Evolutionary conservation across 2,797 vertebrate species (phyloP).

Genomic region (Spinus olivaceus): DNA sequence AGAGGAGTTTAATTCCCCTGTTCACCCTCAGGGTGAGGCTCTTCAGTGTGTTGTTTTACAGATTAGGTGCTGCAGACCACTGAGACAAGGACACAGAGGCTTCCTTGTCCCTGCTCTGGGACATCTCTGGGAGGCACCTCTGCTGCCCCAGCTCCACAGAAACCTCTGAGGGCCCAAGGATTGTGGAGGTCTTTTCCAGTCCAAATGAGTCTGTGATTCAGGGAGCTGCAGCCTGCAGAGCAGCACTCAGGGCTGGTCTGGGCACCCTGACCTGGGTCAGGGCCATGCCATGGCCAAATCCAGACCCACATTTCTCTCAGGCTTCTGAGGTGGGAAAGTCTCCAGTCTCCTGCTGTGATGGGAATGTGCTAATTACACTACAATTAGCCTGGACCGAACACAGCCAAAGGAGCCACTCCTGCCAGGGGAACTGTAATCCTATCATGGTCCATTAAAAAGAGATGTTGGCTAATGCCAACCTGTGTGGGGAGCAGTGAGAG

Average conservation of each 20-base stretch:
- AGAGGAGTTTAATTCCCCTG: neutral
- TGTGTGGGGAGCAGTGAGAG: rapidly evolving
- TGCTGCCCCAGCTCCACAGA: neutral
- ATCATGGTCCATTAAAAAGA: rapidly evolving
- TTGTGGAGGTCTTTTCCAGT: neutral
- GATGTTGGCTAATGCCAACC: rapidly evolving
- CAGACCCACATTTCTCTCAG: neutral
- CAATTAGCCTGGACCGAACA: neutral
- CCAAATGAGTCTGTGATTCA: neutral
- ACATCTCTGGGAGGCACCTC: neutral
- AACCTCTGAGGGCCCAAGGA: neutral
- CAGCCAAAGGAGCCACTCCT: neutral
- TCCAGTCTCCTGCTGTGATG: neutral
- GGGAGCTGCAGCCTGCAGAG: neutral
- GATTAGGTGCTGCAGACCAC: neutral
- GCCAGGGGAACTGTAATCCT: neutral
- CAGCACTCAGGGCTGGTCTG: neutral
- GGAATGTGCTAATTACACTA: neutral
- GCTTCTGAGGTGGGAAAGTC: neutral
- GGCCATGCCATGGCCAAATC: rapidly evolving
- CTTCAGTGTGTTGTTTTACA: rapidly evolving
- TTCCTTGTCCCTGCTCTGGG: neutral
- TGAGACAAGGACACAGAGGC: neutral
- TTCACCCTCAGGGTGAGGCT: neutral
- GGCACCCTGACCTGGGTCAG: neutral